phyloP scores from a whole-genome alignment of 2,113 vertebrate species.

The Perca flavescens region DNA sequence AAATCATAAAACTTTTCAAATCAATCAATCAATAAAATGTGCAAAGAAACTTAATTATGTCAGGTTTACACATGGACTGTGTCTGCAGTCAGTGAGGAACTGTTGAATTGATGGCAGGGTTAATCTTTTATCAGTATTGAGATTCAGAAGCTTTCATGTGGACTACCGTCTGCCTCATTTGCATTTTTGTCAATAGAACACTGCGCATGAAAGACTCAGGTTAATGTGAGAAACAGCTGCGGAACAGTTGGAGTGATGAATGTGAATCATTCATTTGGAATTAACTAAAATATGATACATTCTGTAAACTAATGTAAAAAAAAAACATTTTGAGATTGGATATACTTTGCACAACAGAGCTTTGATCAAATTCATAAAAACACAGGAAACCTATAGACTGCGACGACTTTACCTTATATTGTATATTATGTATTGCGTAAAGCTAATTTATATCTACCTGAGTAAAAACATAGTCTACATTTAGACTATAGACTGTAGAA shows the following conservation, averaged over 20 bases:
- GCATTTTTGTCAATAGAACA: slow-evolving; percentile 43
- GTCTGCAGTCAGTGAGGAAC: background rate
- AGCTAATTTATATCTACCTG: background rate
- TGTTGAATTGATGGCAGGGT: background rate
- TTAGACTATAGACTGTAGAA: background rate
- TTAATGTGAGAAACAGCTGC: slow-evolving; percentile 13
- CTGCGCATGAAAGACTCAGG: slow-evolving; percentile 37
- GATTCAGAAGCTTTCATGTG: background rate
- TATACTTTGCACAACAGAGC: background rate
- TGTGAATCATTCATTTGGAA: slow-evolving; percentile 1
- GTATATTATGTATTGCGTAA: background rate
- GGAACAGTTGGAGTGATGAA: background rate
- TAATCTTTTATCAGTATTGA: background rate
- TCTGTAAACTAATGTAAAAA: no score
- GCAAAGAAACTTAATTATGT: background rate
- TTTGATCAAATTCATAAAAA: background rate
- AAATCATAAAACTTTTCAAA: background rate
- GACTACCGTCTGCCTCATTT: slow-evolving; percentile 20
- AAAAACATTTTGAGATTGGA: background rate
- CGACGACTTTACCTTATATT: background rate
- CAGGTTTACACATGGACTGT: background rate
- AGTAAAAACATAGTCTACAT: background rate
- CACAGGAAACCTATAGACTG: background rate
- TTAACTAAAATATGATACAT: background rate
- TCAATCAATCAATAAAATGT: background rate